These are phyloP conservation scores for Macrosoma leucophasiata DNA, from an alignment of 2,888 invertebrate genomes.

Conservation along the genomic window DNA sequence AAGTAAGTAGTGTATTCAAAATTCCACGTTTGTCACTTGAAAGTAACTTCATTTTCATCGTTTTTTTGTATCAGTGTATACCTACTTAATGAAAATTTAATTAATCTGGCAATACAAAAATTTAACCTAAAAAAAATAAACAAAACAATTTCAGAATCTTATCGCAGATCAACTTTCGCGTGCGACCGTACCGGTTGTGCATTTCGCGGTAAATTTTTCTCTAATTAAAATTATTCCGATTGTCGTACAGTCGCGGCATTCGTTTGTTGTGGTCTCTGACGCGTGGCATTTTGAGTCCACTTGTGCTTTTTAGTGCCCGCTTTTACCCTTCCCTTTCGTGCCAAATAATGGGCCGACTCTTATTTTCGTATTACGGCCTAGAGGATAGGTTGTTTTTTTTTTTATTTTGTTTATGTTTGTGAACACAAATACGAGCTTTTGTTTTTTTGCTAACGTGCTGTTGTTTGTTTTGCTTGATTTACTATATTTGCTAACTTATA, in stretches of 20 bases:
- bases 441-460: constrained; percentile 5
- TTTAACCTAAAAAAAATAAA: too few species aligned
- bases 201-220: constrained; percentile 70
- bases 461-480: constrained; percentile 7
- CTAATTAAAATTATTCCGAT: constrained; percentile 75
- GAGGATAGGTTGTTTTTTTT: constrained; percentile 25
- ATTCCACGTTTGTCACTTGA: too few species aligned
- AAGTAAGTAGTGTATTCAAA: too few species aligned
- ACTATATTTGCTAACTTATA: constrained; percentile 25
- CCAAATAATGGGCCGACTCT: constrained; percentile 52
- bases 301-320: constrained; percentile 70
- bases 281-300: constrained; percentile 65
- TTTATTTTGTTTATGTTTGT: too few species aligned
- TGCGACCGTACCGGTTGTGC: constrained; percentile 45
- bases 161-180: too few species aligned
- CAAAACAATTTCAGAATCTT: too few species aligned
- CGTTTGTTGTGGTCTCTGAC: constrained; percentile 70
- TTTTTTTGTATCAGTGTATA: too few species aligned
- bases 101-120: too few species aligned
- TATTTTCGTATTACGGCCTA: constrained; percentile 23
- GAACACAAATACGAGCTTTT: too few species aligned
- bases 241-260: constrained; percentile 57
- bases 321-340: constrained; percentile 58
- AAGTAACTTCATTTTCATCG: too few species aligned
- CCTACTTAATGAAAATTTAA: too few species aligned